A percentile compares a stretch with the other conserved stretches of the same genome.
Conservation (phyloP, 2,888 invertebrate species). For the Himalopsyche tibetana region DNA sequence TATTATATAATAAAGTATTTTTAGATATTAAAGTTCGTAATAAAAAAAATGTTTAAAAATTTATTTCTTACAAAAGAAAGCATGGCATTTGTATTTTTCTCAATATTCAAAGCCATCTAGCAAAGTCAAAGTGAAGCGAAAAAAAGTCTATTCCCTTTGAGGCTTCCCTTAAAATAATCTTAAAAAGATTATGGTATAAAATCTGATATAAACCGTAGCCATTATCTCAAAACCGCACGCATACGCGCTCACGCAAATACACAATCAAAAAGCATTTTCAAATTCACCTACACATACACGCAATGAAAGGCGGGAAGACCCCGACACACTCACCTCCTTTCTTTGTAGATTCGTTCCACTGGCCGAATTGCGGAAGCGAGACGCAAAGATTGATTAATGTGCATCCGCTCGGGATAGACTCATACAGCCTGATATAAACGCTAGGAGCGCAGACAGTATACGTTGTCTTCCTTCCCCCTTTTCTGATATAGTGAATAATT, state of each 20-base stretch:
- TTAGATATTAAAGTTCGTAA: too few species aligned
- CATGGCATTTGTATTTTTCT: background rate
- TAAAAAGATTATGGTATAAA: conserved; percentile 11
- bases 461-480: background rate
- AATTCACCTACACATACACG: background rate
- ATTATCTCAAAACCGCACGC: conserved; percentile 8
- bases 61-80: too few species aligned
- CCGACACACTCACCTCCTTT: conserved; percentile 34
- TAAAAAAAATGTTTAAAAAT: too few species aligned
- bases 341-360: conserved; percentile 19
- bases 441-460: background rate
- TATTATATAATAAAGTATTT: too few species aligned
- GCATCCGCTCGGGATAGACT: background rate
- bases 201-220: conserved; percentile 6
- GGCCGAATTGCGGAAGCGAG: conserved; percentile 8
- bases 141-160: background rate
- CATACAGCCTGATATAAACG: background rate
- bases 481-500: conserved; percentile 3
- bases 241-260: background rate
- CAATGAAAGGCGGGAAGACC: conserved; percentile 11
- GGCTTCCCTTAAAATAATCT: background rate
- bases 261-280: conserved; percentile 24
- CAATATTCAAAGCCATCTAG: background rate
- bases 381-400: conserved; percentile 13
- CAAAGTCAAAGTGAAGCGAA: background rate